Evolutionary conservation across 2,888 invertebrate species (phyloP).

Genomic region (Idaea biselata): DNA sequence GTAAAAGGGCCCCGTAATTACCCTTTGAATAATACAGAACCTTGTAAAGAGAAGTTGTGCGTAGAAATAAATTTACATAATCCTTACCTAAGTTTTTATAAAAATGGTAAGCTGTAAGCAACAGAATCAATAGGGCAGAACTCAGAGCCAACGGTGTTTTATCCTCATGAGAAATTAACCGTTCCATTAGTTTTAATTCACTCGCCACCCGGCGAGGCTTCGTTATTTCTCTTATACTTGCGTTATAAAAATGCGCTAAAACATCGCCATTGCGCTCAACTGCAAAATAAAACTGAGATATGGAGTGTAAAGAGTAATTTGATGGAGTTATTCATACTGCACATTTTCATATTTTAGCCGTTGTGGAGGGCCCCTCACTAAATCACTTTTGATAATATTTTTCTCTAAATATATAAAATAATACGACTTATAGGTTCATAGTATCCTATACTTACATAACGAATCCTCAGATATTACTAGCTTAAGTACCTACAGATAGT

Average conservation of each 20-base stretch:
- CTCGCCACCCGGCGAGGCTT: constrained; percentile 61
- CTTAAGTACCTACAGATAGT: too few species aligned
- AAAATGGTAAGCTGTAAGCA: constrained; percentile 32
- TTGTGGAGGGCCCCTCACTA: too few species aligned
- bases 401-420: too few species aligned
- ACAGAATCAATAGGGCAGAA: constrained; percentile 54
- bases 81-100: not conserved
- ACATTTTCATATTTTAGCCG: not conserved
- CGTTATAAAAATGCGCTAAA: constrained; percentile 67
- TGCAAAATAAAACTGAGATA: constrained; percentile 56
- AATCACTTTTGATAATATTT: too few species aligned
- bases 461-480: too few species aligned
- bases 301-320: constrained; percentile 43
- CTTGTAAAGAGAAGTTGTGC: too few species aligned
- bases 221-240: constrained; percentile 67
- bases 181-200: constrained; percentile 80
- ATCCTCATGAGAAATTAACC: constrained; percentile 79
- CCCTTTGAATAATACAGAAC: too few species aligned
- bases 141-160: constrained; percentile 52
- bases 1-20: too few species aligned
- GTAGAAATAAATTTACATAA: too few species aligned
- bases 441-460: too few species aligned
- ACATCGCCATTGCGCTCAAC: constrained; percentile 48
- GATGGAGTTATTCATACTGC: constrained; percentile 25
- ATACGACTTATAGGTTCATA: too few species aligned